Percentiles rank a stretch among this genome's conserved stretches.
These are phyloP conservation scores for Ornithorhynchus anatinus DNA, from an alignment of 2,113 vertebrate genomes.

Conservation along the genomic window DNA sequence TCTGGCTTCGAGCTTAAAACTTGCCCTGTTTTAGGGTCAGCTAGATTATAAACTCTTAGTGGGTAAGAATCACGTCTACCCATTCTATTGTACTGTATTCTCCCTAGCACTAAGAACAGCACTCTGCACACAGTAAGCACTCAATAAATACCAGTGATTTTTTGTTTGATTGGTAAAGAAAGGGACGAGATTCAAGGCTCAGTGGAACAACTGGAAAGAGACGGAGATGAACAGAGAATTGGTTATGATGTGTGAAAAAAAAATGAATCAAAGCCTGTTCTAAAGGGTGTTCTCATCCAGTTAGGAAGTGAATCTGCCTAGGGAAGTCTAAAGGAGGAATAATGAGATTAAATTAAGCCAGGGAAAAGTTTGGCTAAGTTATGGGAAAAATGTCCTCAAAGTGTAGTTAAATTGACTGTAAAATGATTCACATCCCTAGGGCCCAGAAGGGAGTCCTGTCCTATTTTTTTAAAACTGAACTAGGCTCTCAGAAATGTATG, in stretches of 20 bases:
- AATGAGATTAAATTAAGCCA: constrained; percentile 52
- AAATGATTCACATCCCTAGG: constrained; percentile 49
- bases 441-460: constrained; percentile 49
- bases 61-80: no score
- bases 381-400: constrained; percentile 57
- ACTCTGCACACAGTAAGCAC: no score
- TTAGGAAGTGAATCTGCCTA: constrained; percentile 40
- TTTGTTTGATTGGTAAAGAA: no score
- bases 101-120: no score
- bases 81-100: no score
- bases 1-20: no score
- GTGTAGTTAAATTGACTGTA: constrained; percentile 58
- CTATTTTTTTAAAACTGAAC: constrained; percentile 55
- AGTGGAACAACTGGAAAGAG: not conserved
- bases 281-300: constrained; percentile 14
- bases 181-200: no score
- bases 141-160: no score
- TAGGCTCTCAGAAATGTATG: constrained; percentile 63
- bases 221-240: not conserved
- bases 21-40: no score
- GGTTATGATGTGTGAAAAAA: not conserved
- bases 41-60: no score
- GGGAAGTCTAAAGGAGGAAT: no score
- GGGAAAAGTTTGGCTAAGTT: constrained; percentile 49
- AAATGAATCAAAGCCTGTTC: constrained; percentile 25